Conservation (phyloP, 2,888 invertebrate genomes). For the Apotomis betuletana region DNA sequence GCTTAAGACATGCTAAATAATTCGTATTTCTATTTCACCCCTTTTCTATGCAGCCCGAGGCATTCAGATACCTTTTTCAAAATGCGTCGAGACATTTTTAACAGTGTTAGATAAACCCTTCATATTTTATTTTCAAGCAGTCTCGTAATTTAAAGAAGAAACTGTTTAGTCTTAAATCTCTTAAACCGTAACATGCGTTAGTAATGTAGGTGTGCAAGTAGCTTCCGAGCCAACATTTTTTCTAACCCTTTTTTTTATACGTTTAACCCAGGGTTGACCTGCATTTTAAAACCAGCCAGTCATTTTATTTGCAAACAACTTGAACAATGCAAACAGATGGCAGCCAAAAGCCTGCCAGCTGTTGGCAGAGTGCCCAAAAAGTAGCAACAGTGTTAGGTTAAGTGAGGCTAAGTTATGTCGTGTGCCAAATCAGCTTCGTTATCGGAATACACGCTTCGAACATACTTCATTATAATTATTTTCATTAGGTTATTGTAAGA, state of each 20-base stretch:
- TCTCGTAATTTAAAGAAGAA: neutral
- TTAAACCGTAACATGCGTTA: neutral
- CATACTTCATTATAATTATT: neutral
- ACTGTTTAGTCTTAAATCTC: neutral
- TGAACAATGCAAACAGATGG: slow-evolving; percentile 33
- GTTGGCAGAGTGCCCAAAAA: slow-evolving; percentile 38
- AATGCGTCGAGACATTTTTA: neutral
- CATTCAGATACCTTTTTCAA: neutral
- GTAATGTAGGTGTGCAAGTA: too few species aligned
- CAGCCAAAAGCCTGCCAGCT: slow-evolving; percentile 37
- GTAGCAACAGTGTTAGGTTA: slow-evolving; percentile 29
- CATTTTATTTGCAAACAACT: slow-evolving; percentile 40
- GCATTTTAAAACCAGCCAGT: neutral
- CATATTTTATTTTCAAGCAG: neutral
- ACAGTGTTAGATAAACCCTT: neutral
- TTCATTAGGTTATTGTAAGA: neutral
- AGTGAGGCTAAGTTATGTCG: slow-evolving; percentile 22
- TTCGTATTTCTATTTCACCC: neutral
- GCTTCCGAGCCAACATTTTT: too few species aligned
- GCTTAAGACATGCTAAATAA: neutral
- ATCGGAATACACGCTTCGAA: slow-evolving; percentile 17
- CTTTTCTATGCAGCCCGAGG: neutral
- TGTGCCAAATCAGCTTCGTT: slow-evolving; percentile 35
- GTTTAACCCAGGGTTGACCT: neutral
- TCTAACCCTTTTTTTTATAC: too few species aligned